Evolutionary conservation across 1,140 invertebrate species (phyloP).

Genomic region (Hylaeus anthracinus): DNA sequence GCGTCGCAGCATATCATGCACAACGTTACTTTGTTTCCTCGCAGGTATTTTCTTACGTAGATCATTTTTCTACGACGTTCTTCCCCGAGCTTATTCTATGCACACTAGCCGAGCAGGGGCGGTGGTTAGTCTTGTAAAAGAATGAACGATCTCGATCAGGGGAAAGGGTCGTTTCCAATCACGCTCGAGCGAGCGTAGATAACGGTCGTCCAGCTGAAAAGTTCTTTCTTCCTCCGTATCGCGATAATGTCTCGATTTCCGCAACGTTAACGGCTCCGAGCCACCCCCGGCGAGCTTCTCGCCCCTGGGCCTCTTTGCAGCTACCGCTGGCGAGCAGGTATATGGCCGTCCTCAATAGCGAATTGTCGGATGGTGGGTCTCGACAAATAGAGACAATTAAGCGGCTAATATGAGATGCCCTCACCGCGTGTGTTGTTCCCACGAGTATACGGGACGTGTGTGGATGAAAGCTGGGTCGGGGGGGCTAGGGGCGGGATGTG

Average conservation of each 20-base stretch:
- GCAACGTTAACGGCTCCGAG: constrained; percentile 4
- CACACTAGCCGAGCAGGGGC: no score
- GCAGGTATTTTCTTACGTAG: no score
- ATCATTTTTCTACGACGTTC: no score
- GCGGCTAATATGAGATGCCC: constrained; percentile 69
- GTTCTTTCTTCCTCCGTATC: background rate
- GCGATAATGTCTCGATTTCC: constrained; percentile 37
- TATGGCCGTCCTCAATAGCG: constrained; percentile 26
- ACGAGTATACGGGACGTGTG: constrained; percentile 32
- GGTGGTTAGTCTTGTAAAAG: background rate
- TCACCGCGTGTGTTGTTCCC: constrained; percentile 55
- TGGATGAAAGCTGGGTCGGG: constrained; percentile 21
- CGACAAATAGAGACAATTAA: constrained; percentile 74
- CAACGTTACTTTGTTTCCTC: no score
- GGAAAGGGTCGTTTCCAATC: background rate
- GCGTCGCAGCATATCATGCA: no score
- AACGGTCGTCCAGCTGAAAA: background rate
- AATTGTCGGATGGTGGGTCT: constrained; percentile 58
- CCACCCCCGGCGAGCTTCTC: constrained; percentile 8
- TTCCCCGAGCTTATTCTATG: no score
- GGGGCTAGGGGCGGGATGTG: constrained; percentile 12
- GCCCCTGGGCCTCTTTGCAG: constrained; percentile 25
- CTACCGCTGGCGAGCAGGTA: background rate
- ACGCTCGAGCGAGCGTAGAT: background rate
- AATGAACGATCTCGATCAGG: background rate